Percentiles rank a stretch among this genome's conserved stretches.
These are phyloP conservation scores for Otolemur crassicaudatus DNA, from an alignment of 2,797 vertebrate species.

Conservation along the genomic window DNA sequence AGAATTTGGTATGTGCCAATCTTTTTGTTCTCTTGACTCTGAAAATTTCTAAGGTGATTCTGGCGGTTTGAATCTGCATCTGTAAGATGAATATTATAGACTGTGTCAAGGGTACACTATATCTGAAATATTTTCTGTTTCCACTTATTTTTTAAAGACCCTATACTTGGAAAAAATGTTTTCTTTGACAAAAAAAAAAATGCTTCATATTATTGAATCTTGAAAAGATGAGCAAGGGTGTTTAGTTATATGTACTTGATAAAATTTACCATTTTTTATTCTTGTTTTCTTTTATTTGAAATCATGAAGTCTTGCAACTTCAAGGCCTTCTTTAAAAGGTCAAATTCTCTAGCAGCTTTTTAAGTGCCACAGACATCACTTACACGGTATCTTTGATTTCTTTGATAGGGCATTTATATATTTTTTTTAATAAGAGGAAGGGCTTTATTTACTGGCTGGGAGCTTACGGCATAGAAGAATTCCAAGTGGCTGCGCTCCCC, in stretches of 20 bases:
- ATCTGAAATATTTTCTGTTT: conserved; percentile 31
- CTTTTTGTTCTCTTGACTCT: conserved; percentile 47
- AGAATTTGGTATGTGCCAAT: not conserved
- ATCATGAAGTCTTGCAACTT: not conserved
- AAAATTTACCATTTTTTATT: conserved; percentile 44
- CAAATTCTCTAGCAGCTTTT: conserved; percentile 12
- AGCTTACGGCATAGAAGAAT: too few relatives aligned
- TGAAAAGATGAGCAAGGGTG: not conserved
- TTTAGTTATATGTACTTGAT: conserved; percentile 19
- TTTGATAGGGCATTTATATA: not conserved
- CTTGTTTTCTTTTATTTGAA: not conserved
- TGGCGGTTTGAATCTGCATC: conserved; percentile 45
- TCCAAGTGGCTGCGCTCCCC: too few relatives aligned
- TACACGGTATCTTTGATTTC: conserved; percentile 39
- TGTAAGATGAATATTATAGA: conserved; percentile 29
- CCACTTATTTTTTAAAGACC: conserved; percentile 28
- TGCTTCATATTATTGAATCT: conserved; percentile 18
- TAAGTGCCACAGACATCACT: not conserved
- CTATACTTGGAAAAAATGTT: conserved; percentile 44
- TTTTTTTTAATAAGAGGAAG: too few relatives aligned
- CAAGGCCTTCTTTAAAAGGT: not conserved
- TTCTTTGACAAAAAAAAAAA: conserved; percentile 26
- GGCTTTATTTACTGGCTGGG: too few relatives aligned
- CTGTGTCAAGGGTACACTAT: not conserved
- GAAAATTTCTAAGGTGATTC: conserved; percentile 48